Evolutionary conservation across 2,113 vertebrate species (phyloP).

Genomic region (Phylloscopus trochilus): DNA sequence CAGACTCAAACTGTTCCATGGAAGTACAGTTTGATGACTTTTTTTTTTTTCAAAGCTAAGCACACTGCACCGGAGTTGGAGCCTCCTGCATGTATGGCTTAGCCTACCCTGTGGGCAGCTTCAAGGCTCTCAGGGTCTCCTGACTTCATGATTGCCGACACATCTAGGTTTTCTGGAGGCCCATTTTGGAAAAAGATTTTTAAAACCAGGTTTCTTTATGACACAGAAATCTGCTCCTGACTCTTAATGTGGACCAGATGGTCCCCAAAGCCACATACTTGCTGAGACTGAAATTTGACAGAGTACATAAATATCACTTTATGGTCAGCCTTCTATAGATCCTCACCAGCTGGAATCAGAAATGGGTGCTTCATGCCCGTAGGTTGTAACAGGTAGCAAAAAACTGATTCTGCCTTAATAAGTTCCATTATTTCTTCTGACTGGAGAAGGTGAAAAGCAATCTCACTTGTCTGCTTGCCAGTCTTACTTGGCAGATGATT

Average conservation of each 20-base stretch:
- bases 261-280: neutral
- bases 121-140: neutral
- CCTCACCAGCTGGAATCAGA: neutral
- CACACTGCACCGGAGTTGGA: rapidly evolving
- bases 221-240: neutral
- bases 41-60: neutral
- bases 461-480: conserved; percentile 47
- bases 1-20: conserved; percentile 10
- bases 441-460: conserved; percentile 45
- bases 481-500: conserved; percentile 31
- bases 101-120: neutral
- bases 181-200: neutral
- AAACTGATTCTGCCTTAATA: conserved; percentile 22
- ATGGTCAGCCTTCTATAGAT: neutral
- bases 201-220: neutral
- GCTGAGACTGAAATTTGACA: neutral
- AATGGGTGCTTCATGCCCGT: neutral
- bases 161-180: neutral
- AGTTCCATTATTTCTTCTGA: conserved; percentile 40
- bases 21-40: neutral
- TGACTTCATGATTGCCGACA: neutral
- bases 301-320: neutral
- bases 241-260: conserved; percentile 29
- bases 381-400: conserved; percentile 44
- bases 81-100: neutral